phyloP scores from a whole-genome alignment of 1,140 invertebrate species.

The Drosophila miranda region DNA sequence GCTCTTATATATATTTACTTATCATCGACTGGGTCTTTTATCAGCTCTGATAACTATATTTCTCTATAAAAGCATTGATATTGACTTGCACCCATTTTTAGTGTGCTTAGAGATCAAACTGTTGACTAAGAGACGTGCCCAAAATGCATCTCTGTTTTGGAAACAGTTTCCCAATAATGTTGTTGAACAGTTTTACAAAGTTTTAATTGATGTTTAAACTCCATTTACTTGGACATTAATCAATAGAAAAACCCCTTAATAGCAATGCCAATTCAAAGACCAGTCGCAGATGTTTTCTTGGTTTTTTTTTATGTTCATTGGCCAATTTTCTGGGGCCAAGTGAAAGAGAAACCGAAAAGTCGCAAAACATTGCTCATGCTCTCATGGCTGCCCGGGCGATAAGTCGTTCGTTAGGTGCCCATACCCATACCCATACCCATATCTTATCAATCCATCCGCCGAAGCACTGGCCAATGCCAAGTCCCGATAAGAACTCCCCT shows the following conservation, averaged over 20 bases:
- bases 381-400: constrained; percentile 10
- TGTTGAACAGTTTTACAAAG: no score
- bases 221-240: no score
- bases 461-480: constrained; percentile 37
- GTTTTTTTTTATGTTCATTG: constrained; percentile 3
- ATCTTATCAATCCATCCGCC: constrained; percentile 45
- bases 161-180: no score
- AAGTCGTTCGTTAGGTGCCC: background rate
- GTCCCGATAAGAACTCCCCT: constrained; percentile 41
- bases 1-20: constrained; percentile 22
- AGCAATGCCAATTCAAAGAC: constrained; percentile 2
- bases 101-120: no score
- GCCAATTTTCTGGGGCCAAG: constrained; percentile 3
- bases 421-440: constrained; percentile 1
- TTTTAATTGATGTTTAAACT: no score
- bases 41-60: constrained; percentile 9
- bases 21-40: constrained; percentile 16
- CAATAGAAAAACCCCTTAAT: background rate
- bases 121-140: no score
- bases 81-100: no score
- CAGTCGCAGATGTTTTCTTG: background rate
- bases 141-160: no score
- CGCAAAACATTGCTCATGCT: no score
- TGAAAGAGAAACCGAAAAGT: constrained; percentile 36
- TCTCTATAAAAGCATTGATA: no score